Conservation (phyloP, 2,113 vertebrate species). For the Atherinomorus stipes region DNA sequence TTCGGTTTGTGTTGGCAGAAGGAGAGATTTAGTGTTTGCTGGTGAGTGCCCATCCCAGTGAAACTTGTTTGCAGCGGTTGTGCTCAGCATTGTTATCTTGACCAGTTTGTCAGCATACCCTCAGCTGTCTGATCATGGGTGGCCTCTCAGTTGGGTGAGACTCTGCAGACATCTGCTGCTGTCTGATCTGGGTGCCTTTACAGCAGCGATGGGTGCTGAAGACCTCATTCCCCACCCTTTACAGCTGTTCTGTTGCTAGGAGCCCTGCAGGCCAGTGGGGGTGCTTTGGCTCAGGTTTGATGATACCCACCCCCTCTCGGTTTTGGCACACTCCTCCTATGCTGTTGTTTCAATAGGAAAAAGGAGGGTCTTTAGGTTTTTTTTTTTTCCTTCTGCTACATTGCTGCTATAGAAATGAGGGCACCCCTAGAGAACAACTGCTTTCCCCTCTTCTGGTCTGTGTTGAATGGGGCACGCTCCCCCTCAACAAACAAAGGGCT, state of each 20-base stretch:
- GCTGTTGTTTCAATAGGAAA: conserved; percentile 59
- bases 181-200: conserved; percentile 63
- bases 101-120: conserved; percentile 21
- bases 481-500: conserved; percentile 77
- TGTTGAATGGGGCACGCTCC: conserved; percentile 76
- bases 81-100: conserved; percentile 29
- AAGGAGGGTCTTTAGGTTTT: conserved; percentile 38
- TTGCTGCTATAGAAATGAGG: conserved; percentile 62
- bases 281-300: conserved; percentile 34
- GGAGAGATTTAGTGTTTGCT: not conserved
- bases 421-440: conserved; percentile 42
- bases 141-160: conserved; percentile 50
- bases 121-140: conserved; percentile 58
- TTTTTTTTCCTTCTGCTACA: conserved; percentile 16
- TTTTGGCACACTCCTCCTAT: conserved; percentile 77
- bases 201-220: conserved; percentile 43
- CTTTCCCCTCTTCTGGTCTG: conserved; percentile 41
- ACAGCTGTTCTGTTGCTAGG: conserved; percentile 71
- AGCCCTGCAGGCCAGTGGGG: conserved; percentile 34
- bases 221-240: conserved; percentile 48
- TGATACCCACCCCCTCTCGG: conserved; percentile 54
- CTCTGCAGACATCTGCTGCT: conserved; percentile 60
- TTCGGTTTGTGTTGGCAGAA: not conserved
- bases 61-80: not conserved
- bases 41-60: not conserved